Evolutionary conservation across 2,113 vertebrate genomes (phyloP), one percentile per base, ranked within the genome.

Genomic region (Rhagologus leucostigma): DNA sequence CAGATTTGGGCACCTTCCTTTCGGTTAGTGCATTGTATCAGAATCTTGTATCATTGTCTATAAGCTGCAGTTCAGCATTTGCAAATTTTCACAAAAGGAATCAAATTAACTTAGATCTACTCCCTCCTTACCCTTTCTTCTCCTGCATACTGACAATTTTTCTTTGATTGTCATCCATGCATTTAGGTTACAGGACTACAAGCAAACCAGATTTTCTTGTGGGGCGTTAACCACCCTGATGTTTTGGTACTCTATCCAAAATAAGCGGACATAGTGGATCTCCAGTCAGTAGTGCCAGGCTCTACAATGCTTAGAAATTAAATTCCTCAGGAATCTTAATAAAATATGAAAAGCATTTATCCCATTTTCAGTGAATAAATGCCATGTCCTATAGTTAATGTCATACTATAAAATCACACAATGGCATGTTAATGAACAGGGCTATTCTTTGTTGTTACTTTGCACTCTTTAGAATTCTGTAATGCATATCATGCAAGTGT

Each of bases 281-380:
- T 83, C 95, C 55, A 81, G 5, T 65, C 8, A 52, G 27, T 78
- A 92, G 42, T 33, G 26, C 14, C 47, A 95, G 30, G 23, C 33
- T 90, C 49, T 69, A 60, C 44, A 65, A 70, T 41, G 14, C 15
- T 92, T 50, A 92, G 64, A 44, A 78, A 49, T 79, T 44, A 95
- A 93, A 96, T 76, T 95, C 30, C 32, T 13, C 8, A 81, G 65
- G 89, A 89, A 93, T 70, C 26, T 88, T 75, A 53, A 68, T 92
- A 95, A 93, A 92, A 87, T 87, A 84, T 89, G 35, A 91, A 97
- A 94, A 94, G 1, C 23, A 30, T 95, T 97, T 59, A 47, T 91
- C 81, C 56, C 29, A 47, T 97, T 97, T 81, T 70, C 68, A 93
- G 62, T 64, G 42, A 84, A 84, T 81, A 96, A 67, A 65, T 79